Base-by-base conservation (phyloP, 2,888 invertebrate species). In the Lasioglossum pauxillum region DNA sequence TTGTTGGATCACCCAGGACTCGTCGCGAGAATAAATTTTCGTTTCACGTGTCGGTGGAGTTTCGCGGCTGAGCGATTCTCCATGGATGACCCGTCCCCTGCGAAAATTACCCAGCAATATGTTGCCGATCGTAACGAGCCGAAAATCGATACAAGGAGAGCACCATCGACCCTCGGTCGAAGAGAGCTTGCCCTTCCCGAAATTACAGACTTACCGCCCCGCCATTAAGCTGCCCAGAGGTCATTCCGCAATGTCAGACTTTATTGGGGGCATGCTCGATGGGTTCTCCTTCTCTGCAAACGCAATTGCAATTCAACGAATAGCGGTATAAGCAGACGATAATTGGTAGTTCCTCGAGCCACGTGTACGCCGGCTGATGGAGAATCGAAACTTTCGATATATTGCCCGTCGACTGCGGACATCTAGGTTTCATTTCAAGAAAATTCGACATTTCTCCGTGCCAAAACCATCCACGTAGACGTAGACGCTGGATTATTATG, bases 81-180 rank as follows among this genome's bases (percentile, higher is more conserved):
- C 92, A 92, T 92, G 90, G 90, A 82, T 84, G 81, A 85, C 83
- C 87, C 90, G 84, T 86, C 87, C 89, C 75, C 72, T 86, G 31
- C n/a, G 92, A 92, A 92, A 94, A 94, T 94, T 92, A 90, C 90
- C 92, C 90, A 88, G 90, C 94, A 94, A 94, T 94, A 94, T 94
- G 94, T 94, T 93, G 92, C 92, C 92, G 90, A 94, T 94, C 92
- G 93, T 90, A 90, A 90, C 85, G 89, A 92, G 90, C 90, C 87
- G 88, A 90, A 92, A 92, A 93, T 93, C 93, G 85, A 92, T 93
- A 86, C 75, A 75, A 78, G 71, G 64, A 71, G 76, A 38, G 72
- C 72, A 12, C 60, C 60, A 5, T 16, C 46, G 46, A 46, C 60
- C 60, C 19, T 78, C 80, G 23, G 23, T 53, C 53, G 53, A 53